Percentiles rank a stretch among this genome's conserved stretches.
phyloP scores from a whole-genome alignment of 2,113 vertebrate genomes.

The Eulemur macaco region DNA sequence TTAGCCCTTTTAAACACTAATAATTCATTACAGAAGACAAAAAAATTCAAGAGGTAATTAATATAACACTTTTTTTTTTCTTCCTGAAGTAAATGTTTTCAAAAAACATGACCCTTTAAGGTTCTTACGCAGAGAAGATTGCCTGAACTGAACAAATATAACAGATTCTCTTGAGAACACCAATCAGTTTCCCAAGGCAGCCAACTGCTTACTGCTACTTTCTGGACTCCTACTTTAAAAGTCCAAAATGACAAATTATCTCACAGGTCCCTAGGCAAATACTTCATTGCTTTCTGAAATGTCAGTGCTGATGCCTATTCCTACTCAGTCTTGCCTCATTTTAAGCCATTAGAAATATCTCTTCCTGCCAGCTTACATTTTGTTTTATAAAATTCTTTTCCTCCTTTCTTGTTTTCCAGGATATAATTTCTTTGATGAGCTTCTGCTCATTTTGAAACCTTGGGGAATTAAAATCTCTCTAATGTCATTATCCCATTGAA shows the following conservation, averaged over 20 bases:
- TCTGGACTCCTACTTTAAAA: conserved; percentile 58
- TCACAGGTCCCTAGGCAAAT: conserved; percentile 53
- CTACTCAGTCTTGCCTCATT: conserved; percentile 36
- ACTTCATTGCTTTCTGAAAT: conserved; percentile 60
- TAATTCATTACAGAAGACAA: background rate
- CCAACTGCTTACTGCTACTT: conserved; percentile 33
- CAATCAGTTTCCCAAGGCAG: conserved; percentile 44
- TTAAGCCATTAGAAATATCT: conserved; percentile 60
- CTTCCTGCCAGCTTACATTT: conserved; percentile 34
- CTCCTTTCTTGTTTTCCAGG: background rate
- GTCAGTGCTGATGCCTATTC: background rate
- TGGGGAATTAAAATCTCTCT: conserved; percentile 21
- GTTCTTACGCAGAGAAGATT: background rate
- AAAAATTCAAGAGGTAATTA: conserved; percentile 23
- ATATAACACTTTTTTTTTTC: conserved; percentile 23
- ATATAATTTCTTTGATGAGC: conserved; percentile 44
- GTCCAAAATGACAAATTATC: conserved; percentile 68
- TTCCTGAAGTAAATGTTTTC: conserved; percentile 21
- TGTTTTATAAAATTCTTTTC: conserved; percentile 36
- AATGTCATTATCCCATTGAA: background rate
- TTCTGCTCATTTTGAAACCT: conserved; percentile 5
- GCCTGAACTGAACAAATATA: conserved; percentile 44
- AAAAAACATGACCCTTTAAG: conserved; percentile 16
- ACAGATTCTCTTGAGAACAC: conserved; percentile 22
- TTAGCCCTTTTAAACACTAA: background rate